Conservation (phyloP, 2,797 vertebrate species). For the Pteronotus mesoamericanus region DNA sequence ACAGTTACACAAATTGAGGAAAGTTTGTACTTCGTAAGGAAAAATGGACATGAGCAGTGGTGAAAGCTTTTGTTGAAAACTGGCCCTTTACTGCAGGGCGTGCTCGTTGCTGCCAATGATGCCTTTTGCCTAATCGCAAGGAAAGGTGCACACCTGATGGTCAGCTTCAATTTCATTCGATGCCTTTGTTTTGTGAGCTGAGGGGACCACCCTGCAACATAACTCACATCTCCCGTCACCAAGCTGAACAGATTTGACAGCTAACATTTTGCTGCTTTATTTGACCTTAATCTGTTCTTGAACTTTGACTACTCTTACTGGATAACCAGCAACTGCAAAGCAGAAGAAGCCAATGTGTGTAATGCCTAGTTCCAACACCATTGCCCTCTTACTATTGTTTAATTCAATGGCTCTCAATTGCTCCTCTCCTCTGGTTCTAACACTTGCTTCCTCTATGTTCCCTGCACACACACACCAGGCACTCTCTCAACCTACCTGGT, state of each 20-base stretch:
- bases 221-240: slow-evolving; percentile 72
- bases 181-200: slow-evolving; percentile 68
- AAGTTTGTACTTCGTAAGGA: neutral
- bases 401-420: neutral
- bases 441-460: neutral
- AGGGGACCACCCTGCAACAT: slow-evolving; percentile 61
- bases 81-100: neutral
- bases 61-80: neutral
- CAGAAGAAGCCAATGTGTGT: neutral
- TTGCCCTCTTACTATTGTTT: neutral
- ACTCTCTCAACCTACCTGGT: neutral
- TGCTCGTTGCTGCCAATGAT: slow-evolving; percentile 33
- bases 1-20: neutral
- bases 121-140: slow-evolving; percentile 71
- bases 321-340: slow-evolving; percentile 39
- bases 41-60: neutral
- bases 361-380: neutral
- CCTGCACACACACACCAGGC: neutral
- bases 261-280: slow-evolving; percentile 67
- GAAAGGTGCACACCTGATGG: slow-evolving; percentile 69
- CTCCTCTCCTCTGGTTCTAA: neutral
- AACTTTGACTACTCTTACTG: slow-evolving; percentile 58
- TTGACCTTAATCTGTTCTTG: slow-evolving; percentile 75
- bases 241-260: slow-evolving; percentile 72
- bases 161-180: slow-evolving; percentile 73